phyloP scores from a whole-genome alignment of 2,888 invertebrate genomes.

The Coelinius sp. region DNA sequence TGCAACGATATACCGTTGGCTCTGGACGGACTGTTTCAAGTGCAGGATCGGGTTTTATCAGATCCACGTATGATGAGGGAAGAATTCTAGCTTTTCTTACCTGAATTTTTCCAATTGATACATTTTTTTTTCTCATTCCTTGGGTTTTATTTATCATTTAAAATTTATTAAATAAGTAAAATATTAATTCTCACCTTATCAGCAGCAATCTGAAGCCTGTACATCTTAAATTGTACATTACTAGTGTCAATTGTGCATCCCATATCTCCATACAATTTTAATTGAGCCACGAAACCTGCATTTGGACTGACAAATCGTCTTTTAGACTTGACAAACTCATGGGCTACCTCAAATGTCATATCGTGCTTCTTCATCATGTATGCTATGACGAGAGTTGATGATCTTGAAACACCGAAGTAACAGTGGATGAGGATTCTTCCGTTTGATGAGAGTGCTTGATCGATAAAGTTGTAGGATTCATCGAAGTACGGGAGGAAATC shows the following conservation, averaged over 20 bases:
- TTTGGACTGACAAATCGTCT: constrained; percentile 84
- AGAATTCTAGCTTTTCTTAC: constrained; percentile 86
- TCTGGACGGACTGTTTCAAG: constrained; percentile 83
- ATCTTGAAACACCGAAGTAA: constrained; percentile 92
- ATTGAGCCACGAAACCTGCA: constrained; percentile 84
- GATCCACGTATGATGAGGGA: constrained; percentile 82
- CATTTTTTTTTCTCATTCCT: no score
- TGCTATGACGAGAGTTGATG: constrained; percentile 88
- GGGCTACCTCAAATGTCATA: constrained; percentile 82
- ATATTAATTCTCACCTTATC: constrained; percentile 73
- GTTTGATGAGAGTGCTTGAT: constrained; percentile 75
- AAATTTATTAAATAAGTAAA: no score
- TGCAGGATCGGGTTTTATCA: constrained; percentile 86
- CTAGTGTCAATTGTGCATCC: constrained; percentile 80
- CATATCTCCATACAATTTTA: constrained; percentile 86
- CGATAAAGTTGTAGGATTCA: constrained; percentile 84
- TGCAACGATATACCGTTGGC: constrained; percentile 87
- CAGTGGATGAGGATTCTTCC: constrained; percentile 90
- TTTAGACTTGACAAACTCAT: constrained; percentile 79
- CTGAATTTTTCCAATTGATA: no score
- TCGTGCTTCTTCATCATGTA: constrained; percentile 89
- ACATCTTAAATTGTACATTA: constrained; percentile 81
- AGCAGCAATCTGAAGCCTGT: constrained; percentile 84
- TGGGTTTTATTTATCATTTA: no score
- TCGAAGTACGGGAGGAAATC: constrained; percentile 87